A percentile compares a stretch with the other conserved stretches of the same genome.
These are phyloP conservation scores for Hyperoplus lanceolatus DNA, from an alignment of 2,797 vertebrate species.

Conservation along the genomic window DNA sequence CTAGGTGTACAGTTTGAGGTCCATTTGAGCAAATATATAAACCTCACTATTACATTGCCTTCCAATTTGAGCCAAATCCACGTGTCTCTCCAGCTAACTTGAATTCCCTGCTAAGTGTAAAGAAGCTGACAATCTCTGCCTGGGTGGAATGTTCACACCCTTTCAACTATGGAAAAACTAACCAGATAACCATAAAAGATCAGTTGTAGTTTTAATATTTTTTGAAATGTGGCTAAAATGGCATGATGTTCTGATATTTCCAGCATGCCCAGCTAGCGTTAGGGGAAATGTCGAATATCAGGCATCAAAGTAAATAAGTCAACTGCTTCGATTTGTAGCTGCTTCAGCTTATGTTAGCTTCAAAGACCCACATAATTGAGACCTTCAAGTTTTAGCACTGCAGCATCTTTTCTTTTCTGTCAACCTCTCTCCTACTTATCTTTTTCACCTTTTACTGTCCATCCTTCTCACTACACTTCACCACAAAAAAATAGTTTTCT, in stretches of 20 bases:
- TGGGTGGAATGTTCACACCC: background rate
- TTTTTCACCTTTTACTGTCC: too few relatives aligned
- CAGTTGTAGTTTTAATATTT: constrained; percentile 2
- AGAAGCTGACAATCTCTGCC: background rate
- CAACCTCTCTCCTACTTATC: too few relatives aligned
- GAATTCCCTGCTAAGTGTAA: constrained; percentile 10
- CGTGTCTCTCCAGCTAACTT: constrained; percentile 19
- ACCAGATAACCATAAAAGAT: constrained; percentile 7
- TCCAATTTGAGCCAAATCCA: constrained; percentile 5
- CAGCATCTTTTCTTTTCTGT: too few relatives aligned
- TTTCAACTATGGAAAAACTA: background rate
- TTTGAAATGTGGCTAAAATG: constrained; percentile 6
- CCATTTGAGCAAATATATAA: constrained; percentile 53
- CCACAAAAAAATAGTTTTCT: too few relatives aligned
- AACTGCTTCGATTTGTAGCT: background rate
- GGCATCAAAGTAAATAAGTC: background rate
- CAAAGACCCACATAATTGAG: background rate
- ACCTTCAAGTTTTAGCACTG: too few relatives aligned
- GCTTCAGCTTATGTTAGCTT: background rate
- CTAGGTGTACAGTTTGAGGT: constrained; percentile 24
- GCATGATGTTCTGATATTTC: constrained; percentile 21
- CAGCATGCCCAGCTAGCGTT: background rate
- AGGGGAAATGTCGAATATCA: background rate
- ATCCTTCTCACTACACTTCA: too few relatives aligned
- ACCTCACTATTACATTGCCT: constrained; percentile 11